These are phyloP conservation scores for Amphiura filiformis DNA, from an alignment of 35 echinoderm and acorn worm genomes.

Conservation along the genomic window DNA sequence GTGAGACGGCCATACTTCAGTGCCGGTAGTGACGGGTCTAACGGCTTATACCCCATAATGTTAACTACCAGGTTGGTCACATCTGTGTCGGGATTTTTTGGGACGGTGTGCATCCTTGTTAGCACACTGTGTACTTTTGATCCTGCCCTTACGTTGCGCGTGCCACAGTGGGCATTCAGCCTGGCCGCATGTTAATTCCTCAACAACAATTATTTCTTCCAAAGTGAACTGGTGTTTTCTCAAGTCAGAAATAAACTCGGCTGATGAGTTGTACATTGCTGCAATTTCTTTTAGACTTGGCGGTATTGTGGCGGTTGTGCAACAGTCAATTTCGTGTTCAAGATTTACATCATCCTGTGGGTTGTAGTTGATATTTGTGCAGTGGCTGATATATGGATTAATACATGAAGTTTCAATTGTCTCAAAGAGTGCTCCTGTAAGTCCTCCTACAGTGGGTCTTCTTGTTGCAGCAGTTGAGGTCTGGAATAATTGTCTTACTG, in stretches of 20 bases:
- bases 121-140: too few relatives aligned
- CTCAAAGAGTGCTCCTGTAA: neutral
- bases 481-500: neutral
- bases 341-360: neutral
- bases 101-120: too few relatives aligned
- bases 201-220: neutral
- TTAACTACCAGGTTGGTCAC: too few relatives aligned
- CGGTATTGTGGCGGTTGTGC: neutral
- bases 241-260: neutral
- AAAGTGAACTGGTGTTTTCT: neutral
- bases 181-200: neutral
- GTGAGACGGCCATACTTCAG: too few relatives aligned
- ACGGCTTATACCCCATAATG: too few relatives aligned
- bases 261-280: neutral
- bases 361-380: neutral
- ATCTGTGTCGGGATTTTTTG: too few relatives aligned
- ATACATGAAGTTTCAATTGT: neutral
- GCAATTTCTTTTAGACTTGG: neutral
- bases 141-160: too few relatives aligned
- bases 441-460: neutral
- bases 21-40: too few relatives aligned
- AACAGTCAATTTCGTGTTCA: neutral
- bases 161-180: too few relatives aligned
- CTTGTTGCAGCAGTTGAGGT: neutral
- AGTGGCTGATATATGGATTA: neutral